Conservation (phyloP, 2,797 vertebrate genomes). For the Cyclopterus lumpus region DNA sequence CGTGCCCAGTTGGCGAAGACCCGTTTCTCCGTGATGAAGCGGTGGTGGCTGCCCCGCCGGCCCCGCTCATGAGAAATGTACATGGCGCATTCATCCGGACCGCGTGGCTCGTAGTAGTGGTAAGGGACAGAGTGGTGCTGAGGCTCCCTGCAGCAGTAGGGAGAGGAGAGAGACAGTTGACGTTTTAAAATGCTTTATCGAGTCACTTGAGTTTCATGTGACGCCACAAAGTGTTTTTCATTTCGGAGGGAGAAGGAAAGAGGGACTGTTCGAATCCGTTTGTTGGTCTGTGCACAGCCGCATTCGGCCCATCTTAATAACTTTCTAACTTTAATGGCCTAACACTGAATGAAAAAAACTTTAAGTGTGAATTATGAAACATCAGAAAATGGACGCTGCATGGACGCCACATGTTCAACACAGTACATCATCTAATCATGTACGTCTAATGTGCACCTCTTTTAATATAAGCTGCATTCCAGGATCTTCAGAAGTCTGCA, state of each 20-base stretch:
- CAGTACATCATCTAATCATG: background rate
- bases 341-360: conserved; percentile 20
- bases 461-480: background rate
- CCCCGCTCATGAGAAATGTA: conserved; percentile 97
- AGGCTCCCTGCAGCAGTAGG: conserved; percentile 85
- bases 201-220: conserved; percentile 42
- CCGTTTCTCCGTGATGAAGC: conserved; percentile 97
- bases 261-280: conserved; percentile 23
- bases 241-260: conserved; percentile 3
- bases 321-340: too few relatives aligned
- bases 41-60: conserved; percentile 95
- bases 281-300: conserved; percentile 32
- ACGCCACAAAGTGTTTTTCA: conserved; percentile 36
- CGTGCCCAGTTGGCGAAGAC: conserved; percentile 97
- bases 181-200: conserved; percentile 52
- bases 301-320: conserved; percentile 21
- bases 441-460: background rate
- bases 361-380: conserved; percentile 11
- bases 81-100: conserved; percentile 96
- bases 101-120: conserved; percentile 95
- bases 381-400: background rate
- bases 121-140: conserved; percentile 93
- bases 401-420: background rate
- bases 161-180: conserved; percentile 28
- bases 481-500: background rate